Conservation (phyloP, 2,888 invertebrate genomes). For the Acleris holmiana region DNA sequence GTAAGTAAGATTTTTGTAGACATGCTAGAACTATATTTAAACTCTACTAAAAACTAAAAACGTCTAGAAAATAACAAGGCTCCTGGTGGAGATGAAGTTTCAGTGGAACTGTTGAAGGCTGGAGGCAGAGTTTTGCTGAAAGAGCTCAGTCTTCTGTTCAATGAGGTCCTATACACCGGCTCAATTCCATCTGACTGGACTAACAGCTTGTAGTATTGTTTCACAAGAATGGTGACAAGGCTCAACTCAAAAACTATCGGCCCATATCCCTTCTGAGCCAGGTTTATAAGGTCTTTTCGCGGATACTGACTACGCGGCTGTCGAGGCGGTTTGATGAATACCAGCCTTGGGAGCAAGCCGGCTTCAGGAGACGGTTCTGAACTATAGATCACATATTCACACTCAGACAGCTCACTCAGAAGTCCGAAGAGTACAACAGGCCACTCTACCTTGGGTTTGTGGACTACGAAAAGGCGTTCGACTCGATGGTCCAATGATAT, state of each 20-base stretch:
- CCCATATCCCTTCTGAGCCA: constrained; percentile 4
- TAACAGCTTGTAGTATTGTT: neutral
- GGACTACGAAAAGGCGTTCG: too few species aligned
- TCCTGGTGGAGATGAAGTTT: neutral
- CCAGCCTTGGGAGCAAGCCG: constrained; percentile 7
- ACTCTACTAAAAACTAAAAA: too few species aligned
- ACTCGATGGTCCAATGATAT: too few species aligned
- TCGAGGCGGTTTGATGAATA: constrained; percentile 1
- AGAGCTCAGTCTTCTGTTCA: neutral
- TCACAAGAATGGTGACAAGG: neutral
- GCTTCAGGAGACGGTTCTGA: constrained; percentile 2
- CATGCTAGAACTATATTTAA: too few species aligned
- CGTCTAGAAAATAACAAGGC: neutral
- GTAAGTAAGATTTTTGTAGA: too few species aligned
- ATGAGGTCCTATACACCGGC: neutral
- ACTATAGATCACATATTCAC: neutral
- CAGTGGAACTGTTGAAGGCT: neutral
- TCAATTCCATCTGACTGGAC: neutral
- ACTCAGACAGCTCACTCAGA: neutral
- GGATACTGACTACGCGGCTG: neutral
- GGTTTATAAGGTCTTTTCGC: constrained; percentile 7
- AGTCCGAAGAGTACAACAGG: too few species aligned
- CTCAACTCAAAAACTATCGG: neutral
- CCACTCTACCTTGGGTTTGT: too few species aligned
- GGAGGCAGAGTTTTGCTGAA: neutral